Percentiles rank a stretch among this genome's conserved stretches.
phyloP scores from a whole-genome alignment of 1,140 invertebrate species.

The Pomacea maculata region DNA sequence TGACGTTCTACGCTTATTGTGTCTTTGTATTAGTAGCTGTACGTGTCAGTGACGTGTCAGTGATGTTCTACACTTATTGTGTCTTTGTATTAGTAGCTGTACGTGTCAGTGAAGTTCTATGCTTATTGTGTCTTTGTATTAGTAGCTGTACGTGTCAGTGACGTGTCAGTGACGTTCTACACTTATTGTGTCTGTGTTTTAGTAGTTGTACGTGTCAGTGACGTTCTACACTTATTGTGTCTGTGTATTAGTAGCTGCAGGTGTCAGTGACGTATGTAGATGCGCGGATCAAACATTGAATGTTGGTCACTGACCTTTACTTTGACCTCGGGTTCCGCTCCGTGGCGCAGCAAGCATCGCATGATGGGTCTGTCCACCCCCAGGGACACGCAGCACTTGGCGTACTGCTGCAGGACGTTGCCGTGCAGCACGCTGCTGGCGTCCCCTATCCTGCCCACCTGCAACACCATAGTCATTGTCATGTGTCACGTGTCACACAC shows the following conservation, averaged over 20 bases:
- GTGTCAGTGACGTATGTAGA: background rate
- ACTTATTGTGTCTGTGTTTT: background rate
- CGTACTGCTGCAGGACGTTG: constrained; percentile 49
- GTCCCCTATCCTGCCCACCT: constrained; percentile 35
- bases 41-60: too few relatives aligned
- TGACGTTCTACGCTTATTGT: too few relatives aligned
- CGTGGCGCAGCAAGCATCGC: constrained; percentile 44
- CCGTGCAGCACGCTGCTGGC: constrained; percentile 33
- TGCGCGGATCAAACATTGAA: background rate
- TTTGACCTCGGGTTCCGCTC: constrained; percentile 45
- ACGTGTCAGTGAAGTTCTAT: too few relatives aligned
- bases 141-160: background rate
- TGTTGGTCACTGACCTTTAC: constrained; percentile 8
- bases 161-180: background rate
- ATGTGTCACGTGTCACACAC: too few relatives aligned
- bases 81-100: too few relatives aligned
- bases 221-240: background rate
- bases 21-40: too few relatives aligned
- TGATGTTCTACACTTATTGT: too few relatives aligned
- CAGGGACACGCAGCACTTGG: constrained; percentile 43
- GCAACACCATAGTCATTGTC: background rate
- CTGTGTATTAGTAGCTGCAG: background rate
- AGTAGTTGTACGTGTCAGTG: background rate
- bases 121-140: background rate
- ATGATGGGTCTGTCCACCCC: constrained; percentile 45